phyloP scores from a whole-genome alignment of 2,888 invertebrate genomes.

The Sipunculus nudus region DNA sequence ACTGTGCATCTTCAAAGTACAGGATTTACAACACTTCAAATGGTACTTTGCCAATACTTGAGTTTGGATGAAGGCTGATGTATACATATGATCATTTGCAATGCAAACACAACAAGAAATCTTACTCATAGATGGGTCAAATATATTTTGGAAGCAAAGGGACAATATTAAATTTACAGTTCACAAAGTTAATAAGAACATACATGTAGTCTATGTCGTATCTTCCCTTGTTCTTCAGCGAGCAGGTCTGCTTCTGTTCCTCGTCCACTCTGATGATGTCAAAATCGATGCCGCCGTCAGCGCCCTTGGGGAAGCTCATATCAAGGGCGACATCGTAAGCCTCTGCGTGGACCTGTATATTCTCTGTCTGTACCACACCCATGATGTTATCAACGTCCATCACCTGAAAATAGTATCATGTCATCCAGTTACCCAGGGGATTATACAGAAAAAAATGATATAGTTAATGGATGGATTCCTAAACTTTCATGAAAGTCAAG shows the following conservation, averaged over 20 bases:
- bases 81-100: too few relatives aligned
- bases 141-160: too few relatives aligned
- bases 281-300: conserved; percentile 67
- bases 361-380: conserved; percentile 62
- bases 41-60: too few relatives aligned
- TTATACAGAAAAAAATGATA: not conserved
- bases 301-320: conserved; percentile 67
- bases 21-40: too few relatives aligned
- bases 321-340: conserved; percentile 67
- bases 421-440: too few relatives aligned
- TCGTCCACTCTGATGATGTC: conserved; percentile 63
- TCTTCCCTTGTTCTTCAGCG: conserved; percentile 67
- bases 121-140: too few relatives aligned
- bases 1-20: too few relatives aligned
- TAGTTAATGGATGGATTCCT: too few relatives aligned
- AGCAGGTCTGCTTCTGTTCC: conserved; percentile 62
- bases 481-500: too few relatives aligned
- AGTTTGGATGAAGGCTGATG: too few relatives aligned
- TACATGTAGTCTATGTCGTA: conserved; percentile 66
- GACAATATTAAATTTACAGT: too few relatives aligned
- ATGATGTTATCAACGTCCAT: conserved; percentile 63
- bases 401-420: conserved; percentile 48
- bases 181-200: conserved; percentile 33
- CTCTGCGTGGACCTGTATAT: conserved; percentile 63
- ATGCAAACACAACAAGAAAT: too few relatives aligned